phyloP scores from a whole-genome alignment of 2,113 vertebrate genomes.

The Alligator sinensis region DNA sequence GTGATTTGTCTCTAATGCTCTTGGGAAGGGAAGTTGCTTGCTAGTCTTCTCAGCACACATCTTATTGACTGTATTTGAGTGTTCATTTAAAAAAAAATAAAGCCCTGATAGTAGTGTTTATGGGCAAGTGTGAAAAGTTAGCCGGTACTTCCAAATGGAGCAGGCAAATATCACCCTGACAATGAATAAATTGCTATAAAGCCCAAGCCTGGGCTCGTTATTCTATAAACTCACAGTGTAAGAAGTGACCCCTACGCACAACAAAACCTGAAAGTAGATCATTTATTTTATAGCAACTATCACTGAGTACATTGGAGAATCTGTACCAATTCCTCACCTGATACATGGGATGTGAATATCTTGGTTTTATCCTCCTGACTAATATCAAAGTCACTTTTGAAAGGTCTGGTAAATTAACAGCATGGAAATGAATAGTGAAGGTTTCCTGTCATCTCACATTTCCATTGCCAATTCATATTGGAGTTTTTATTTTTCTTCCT shows the following conservation, averaged over 20 bases:
- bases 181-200: not conserved
- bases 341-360: not conserved
- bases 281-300: not conserved
- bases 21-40: not conserved
- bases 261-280: not conserved
- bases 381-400: not conserved
- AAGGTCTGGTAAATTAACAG: slow-evolving; percentile 14
- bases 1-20: not conserved
- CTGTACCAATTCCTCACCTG: not conserved
- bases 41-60: not conserved
- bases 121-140: not conserved
- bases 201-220: not conserved
- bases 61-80: not conserved
- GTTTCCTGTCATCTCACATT: not conserved
- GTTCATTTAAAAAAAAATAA: not conserved
- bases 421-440: slow-evolving; percentile 7
- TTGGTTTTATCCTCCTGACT: not conserved
- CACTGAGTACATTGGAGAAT: not conserved
- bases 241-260: not conserved
- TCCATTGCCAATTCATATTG: not conserved
- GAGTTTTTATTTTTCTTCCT: not conserved
- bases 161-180: not conserved
- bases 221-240: not conserved
- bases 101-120: not conserved
- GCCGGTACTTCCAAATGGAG: not conserved